phyloP scores from a whole-genome alignment of 2,888 invertebrate genomes.

The Ametastegia equiseti region DNA sequence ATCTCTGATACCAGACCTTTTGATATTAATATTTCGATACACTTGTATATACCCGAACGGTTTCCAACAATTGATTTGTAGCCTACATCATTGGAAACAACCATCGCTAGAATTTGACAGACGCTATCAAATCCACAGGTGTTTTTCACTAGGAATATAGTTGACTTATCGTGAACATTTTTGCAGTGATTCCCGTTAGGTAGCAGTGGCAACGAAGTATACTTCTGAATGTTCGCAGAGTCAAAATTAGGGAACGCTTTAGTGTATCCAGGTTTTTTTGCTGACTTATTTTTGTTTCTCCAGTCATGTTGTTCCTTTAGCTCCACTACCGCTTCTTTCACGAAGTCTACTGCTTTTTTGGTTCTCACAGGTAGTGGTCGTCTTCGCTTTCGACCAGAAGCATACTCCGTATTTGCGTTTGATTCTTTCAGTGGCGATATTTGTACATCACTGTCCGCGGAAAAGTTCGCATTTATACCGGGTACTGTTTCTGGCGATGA shows the following conservation, averaged over 20 bases:
- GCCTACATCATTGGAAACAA: not conserved
- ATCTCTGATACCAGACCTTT: slow-evolving; percentile 10
- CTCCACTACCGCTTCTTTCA: slow-evolving; percentile 2
- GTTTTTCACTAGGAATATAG: not conserved
- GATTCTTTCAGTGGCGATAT: not conserved
- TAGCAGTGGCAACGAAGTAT: not conserved
- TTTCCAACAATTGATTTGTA: not conserved
- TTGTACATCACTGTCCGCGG: not conserved
- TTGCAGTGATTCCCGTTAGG: not conserved
- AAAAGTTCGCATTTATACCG: not conserved
- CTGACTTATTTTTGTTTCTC: not conserved
- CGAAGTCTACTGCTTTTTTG: not conserved
- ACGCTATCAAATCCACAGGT: slow-evolving; percentile 13
- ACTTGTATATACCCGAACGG: not conserved
- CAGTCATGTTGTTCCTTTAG: slow-evolving; percentile 12
- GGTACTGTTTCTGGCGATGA: not conserved
- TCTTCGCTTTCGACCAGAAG: not conserved
- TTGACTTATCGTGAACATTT: not conserved
- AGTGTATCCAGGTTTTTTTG: slow-evolving; percentile 12
- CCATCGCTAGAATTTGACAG: slow-evolving; percentile 30
- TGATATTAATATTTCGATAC: slow-evolving; percentile 5
- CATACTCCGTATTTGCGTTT: not conserved
- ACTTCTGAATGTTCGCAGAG: not conserved
- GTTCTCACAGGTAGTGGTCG: not conserved
- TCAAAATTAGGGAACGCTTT: slow-evolving; percentile 10